phyloP scores from a whole-genome alignment of 2,113 vertebrate genomes.

The Gadus chalcogrammus region DNA sequence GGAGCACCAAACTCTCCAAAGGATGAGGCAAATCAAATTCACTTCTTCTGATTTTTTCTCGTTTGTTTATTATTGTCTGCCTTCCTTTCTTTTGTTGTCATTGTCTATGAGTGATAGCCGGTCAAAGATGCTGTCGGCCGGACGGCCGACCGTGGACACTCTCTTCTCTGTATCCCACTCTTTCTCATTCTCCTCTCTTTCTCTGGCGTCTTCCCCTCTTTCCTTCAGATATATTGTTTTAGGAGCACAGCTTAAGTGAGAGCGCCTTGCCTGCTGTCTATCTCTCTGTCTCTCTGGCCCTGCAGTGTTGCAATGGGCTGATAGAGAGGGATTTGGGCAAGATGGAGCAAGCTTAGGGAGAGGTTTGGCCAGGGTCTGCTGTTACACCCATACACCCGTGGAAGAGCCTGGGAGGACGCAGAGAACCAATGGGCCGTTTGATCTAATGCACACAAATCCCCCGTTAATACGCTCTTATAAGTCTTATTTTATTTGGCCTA shows the following conservation, averaged over 20 bases:
- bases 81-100: neutral
- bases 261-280: constrained; percentile 50
- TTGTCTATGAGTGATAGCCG: neutral
- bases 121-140: too few relatives aligned
- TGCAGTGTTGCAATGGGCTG: constrained; percentile 77
- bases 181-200: constrained; percentile 21
- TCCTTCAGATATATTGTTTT: too few relatives aligned
- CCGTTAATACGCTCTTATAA: constrained; percentile 71
- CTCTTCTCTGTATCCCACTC: constrained; percentile 15
- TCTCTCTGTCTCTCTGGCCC: constrained; percentile 66
- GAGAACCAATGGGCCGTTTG: constrained; percentile 76
- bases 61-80: constrained; percentile 65
- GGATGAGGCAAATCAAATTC: constrained; percentile 22
- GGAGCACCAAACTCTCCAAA: constrained; percentile 35
- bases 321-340: constrained; percentile 77
- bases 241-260: constrained; percentile 70
- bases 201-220: constrained; percentile 59
- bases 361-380: constrained; percentile 26
- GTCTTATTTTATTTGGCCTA: constrained; percentile 61
- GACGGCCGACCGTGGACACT: too few relatives aligned
- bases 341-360: constrained; percentile 77
- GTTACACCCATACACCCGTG: constrained; percentile 77
- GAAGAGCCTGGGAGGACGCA: constrained; percentile 76
- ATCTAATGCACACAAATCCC: constrained; percentile 80
- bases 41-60: constrained; percentile 62